Base-by-base conservation (phyloP, 2,113 vertebrate species). In the Heliornis fulica region DNA sequence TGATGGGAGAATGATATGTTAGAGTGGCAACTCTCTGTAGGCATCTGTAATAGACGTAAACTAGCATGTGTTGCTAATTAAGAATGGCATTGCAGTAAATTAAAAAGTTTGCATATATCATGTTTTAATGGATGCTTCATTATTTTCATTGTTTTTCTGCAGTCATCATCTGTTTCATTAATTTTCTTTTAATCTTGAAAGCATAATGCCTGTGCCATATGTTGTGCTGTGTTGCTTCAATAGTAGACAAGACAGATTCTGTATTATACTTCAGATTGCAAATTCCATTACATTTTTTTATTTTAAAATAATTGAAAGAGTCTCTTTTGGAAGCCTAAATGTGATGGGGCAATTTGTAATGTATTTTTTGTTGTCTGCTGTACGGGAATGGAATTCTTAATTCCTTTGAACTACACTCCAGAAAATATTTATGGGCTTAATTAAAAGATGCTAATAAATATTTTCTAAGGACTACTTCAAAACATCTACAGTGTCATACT, bases 151-250 rank as follows among this genome's bases (percentile, higher is more conserved):
- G 18, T 11, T 72, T 93, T 93, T 85, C 40, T 80, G 32, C 15
- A 48, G 22, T 6, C 31, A 57, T 91, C 68, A 81, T 90, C 74
- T 65, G 28, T 76, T 93, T 65, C 11, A 57, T 83, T 83, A 68
- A 40, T 83, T 45, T 88, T 76, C 50, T 82, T n/a, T 88, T 90
- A 66, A 46, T 78, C 68, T 83, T 63, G 38, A 81, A 94, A 87
- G 23, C 15, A 14, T 77, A 86, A 77, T 43, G 26, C 8, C 7
- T 50, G 14, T 83, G 59, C 85, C 71, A 70, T 93, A 78, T 92
- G 64, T 85, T 92, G 36, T 69, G 13, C n/a, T 78, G 16, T 75
- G 51, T 92, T 72, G 50, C 29, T 78, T 28, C 63, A 21, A 21
- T 31, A 32, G 6, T 45, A 65, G 36, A 53, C 8, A 50, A 69